Evolutionary conservation across 2,888 invertebrate species (phyloP).

Genomic region (Acronicta aceris): DNA sequence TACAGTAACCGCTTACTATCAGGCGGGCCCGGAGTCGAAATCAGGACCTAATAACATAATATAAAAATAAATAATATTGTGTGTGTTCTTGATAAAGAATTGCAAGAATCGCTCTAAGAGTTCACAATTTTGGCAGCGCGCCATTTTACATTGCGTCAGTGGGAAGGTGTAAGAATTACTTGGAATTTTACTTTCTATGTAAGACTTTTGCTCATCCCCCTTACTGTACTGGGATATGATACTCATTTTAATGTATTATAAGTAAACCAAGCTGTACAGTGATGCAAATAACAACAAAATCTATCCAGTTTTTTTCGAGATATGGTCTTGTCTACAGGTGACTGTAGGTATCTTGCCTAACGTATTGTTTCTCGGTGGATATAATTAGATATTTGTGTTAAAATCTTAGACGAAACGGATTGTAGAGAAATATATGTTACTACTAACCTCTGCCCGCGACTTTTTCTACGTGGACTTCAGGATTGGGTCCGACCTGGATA

Average conservation of each 20-base stretch:
- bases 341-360: too few relatives aligned
- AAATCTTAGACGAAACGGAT: too few relatives aligned
- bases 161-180: constrained; percentile 12
- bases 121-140: constrained; percentile 32
- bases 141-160: constrained; percentile 25
- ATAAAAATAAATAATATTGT: constrained; percentile 11
- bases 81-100: constrained; percentile 23
- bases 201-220: neutral
- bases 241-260: neutral
- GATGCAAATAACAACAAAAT: neutral
- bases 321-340: neutral
- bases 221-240: neutral
- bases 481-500: too few relatives aligned
- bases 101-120: constrained; percentile 23
- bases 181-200: constrained; percentile 7
- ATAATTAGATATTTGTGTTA: too few relatives aligned
- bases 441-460: too few relatives aligned
- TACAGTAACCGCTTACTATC: too few relatives aligned
- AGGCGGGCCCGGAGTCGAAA: too few relatives aligned
- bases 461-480: too few relatives aligned
- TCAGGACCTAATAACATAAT: neutral
- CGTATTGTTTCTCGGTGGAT: too few relatives aligned
- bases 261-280: constrained; percentile 1
- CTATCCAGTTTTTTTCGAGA: constrained; percentile 10
- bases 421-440: too few relatives aligned